Conservation (phyloP, 2,797 vertebrate genomes). For the Streptopelia turtur region DNA sequence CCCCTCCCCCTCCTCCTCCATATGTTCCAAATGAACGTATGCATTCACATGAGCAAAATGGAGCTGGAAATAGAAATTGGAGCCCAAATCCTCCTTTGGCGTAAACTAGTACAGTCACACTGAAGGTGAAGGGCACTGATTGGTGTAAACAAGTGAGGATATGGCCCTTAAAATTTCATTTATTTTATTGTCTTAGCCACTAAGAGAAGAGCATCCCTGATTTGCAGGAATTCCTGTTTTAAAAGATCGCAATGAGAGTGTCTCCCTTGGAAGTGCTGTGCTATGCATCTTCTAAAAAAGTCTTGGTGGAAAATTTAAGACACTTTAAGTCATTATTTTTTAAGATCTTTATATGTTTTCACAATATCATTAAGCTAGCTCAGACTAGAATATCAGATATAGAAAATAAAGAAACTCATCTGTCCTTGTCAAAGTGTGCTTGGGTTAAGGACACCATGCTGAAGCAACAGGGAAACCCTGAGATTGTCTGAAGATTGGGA, state of each 20-base stretch:
- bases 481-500: neutral
- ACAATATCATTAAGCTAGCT: neutral
- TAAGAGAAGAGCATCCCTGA: neutral
- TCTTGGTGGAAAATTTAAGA: neutral
- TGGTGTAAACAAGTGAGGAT: neutral
- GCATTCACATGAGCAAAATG: conserved; percentile 34
- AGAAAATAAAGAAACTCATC: neutral
- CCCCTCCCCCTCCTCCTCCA: conserved; percentile 17
- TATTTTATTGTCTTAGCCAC: neutral
- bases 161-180: neutral
- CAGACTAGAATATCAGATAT: neutral
- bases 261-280: neutral
- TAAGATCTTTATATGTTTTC: neutral
- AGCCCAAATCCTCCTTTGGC: conserved; percentile 16
- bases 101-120: neutral
- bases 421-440: neutral
- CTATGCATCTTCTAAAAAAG: neutral
- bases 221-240: neutral
- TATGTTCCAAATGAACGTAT: conserved; percentile 54
- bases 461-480: neutral
- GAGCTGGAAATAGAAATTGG: conserved; percentile 53
- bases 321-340: neutral
- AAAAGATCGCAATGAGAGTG: neutral
- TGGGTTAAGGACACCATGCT: neutral
- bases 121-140: neutral